Base-by-base conservation (phyloP, 2,797 vertebrate species). In the Anolis apletophallus region DNA sequence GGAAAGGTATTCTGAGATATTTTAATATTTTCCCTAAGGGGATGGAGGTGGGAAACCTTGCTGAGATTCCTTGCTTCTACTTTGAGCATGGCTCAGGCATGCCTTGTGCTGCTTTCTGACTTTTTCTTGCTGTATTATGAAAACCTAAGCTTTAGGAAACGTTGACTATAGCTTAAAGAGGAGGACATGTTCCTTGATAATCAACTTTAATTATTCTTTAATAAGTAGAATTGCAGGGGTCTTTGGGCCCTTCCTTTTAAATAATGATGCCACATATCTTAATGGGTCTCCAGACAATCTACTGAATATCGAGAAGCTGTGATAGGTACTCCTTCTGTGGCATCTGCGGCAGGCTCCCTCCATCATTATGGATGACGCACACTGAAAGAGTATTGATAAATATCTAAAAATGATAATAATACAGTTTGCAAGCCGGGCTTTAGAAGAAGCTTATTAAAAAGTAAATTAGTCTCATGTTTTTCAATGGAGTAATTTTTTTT, bases 1-100 rank as follows among this genome's bases (percentile, higher is more conserved):
- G 97, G 97, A 96, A 98, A 97, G 97, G 97, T 98, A 96, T 90
- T 84, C 26, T 80, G 34, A 71, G n/a, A 68, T 69, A 64, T 79
- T 90, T 1, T 40, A 23, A 68, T n/a, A 16, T 54, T 29, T 12
- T 52, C 57, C 59, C 2, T 79, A 79, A 11, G 17, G 7, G 3
- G 12, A 40, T 32, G 52, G 26, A n/a, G 69, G 14, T 61, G 23
- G 59, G 55, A n/a, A 46, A n/a, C 6, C 36, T 72, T 29, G 29
- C 32, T 75, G 23, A 36, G 34, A 57, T 76, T 23, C 26, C 40
- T 3, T 23, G 40, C 8, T 12, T 26, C 32, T n/a, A 13, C 14
- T 72, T 23, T 50, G 23, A 52, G 23, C 23, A 57, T 57, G 34
- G 6, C 1, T 57, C 52, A 10, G 17, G 3, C 34, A 16, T 75